Evolutionary conservation across 2,888 invertebrate species (phyloP), one percentile per base, ranked within the genome.

Genomic region (Drosophila anomelani): DNA sequence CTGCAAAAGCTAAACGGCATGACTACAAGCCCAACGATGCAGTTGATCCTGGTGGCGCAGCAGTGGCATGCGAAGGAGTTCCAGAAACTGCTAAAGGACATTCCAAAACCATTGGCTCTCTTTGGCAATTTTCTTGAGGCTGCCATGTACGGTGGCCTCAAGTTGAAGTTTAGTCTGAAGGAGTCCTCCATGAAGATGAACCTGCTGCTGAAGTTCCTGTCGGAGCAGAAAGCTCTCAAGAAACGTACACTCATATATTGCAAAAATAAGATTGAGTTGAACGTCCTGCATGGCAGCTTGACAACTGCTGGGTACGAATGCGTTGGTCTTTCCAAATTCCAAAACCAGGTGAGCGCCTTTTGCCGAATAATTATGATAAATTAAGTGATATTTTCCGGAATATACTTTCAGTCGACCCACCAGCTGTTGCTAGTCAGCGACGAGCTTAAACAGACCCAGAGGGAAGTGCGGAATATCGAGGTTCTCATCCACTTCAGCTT

Each of bases 111-210:
- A 13, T 34, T 89, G 1, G n/a, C 84, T 17, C 67, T 85, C 0
- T 82, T 89, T n/a, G 78, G 75, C 0, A 64, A 85, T 44, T 87
- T 76, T 23, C 53, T 85, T 0, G 77, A 77, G 49, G 89, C 85
- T 0, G 75, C 78, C 13, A 46, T 85, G 15, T 85, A 85, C 39
- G 89, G 89, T 0, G 20, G 47, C 17, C 7, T 85, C 0, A 72
- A 54, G 17, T 15, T 85, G 0, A 43, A 64, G 7, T 34, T 79
- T 0, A 8, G 13, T 1, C 7, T 78, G 0, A 5, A 26, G 5
- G 32, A 8, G 0, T 54, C 53, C 9, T 17, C 36, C 3, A 55
- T 29, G n/a, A 88, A 88, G 47, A 23, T 7, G 1, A 36, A 9
- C 0, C 49, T 43, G 15, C 47, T 85, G 3, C 34, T 84, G 0